Evolutionary conservation across 2,797 vertebrate species (phyloP).

Genomic region (Argya squamiceps): DNA sequence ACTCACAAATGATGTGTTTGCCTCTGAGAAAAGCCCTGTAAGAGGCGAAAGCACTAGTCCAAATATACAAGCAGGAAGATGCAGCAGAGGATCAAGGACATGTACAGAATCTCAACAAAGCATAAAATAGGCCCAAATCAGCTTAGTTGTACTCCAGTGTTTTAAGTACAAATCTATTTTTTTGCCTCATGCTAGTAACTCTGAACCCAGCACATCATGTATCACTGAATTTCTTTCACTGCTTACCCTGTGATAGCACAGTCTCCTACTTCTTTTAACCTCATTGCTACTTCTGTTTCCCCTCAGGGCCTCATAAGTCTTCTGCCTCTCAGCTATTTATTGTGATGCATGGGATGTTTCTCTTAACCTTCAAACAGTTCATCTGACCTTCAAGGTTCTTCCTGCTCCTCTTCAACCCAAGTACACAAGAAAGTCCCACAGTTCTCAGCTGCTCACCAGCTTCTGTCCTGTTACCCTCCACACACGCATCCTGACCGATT

Average conservation of each 20-base stretch:
- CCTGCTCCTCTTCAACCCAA: not conserved
- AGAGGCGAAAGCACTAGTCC: not conserved
- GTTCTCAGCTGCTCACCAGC: conserved; percentile 18
- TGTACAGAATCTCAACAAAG: not conserved
- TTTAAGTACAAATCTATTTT: not conserved
- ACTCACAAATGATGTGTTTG: not conserved
- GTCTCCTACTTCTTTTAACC: conserved; percentile 60
- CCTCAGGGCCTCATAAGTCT: not conserved
- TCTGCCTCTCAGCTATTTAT: not conserved
- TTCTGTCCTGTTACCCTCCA: not conserved
- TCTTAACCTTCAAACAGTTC: not conserved
- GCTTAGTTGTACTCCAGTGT: not conserved
- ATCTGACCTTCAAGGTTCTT: not conserved
- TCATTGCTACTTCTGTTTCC: conserved; percentile 22
- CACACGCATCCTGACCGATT: not conserved
- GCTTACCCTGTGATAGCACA: not conserved
- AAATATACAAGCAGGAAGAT: not conserved
- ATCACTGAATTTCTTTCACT: not conserved
- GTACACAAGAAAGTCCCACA: not conserved
- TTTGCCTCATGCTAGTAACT: not conserved
- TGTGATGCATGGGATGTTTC: not conserved
- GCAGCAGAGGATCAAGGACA: not conserved
- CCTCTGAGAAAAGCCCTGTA: not conserved
- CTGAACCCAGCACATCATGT: not conserved
- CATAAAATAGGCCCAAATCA: not conserved